Base-by-base conservation (phyloP, 2,888 invertebrate genomes). In the Cylindroiulus punctatus region DNA sequence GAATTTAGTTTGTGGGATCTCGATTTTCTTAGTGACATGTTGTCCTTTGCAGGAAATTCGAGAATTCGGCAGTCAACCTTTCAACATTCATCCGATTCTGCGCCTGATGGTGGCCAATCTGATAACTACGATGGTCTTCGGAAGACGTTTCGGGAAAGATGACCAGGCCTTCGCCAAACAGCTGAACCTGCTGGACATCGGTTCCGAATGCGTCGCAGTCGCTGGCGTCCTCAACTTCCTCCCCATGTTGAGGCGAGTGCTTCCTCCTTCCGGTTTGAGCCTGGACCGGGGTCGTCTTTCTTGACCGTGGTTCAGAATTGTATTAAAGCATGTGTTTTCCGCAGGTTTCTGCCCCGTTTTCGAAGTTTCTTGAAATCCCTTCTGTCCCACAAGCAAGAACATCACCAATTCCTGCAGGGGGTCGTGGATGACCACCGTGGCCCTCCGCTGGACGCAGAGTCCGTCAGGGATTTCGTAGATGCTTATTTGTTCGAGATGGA, bases 141-240 rank as follows among this genome's bases (percentile, higher is more conserved):
- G 97, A 0, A 93, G 93, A 89, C 93, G 93, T 88, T 97, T 95
- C 87, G 87, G 87, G 17, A 88, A 89, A 17, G 88, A 89, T 8
- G 95, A 96, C 90, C 92, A 93, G 89, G 94, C 94, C 8, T 97
- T 97, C 96, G 92, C 91, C 86, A 95, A 95, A 93, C 91, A 96
- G 86, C 93, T 95, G 89, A 91, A 94, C 88, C 92, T 96, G 85
- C 96, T 96, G 90, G 96, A 96, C 90, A 95, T 96, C 90, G 96
- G 97, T 0, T 94, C 95, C 84, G 95, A 95, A 90, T 93, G 94
- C 89, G 95, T 97, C 90, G 96, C 96, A 0, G 93, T 97, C 2
- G 94, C 96, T 0, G 96, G 95, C 1, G 93, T 95, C 17, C 92
- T 96, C 2, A 97, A 97, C 91, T 97, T 97, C 91, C 92, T 97